Evolutionary conservation across 2,113 vertebrate genomes (phyloP).

Genomic region (Aramus guarauna): DNA sequence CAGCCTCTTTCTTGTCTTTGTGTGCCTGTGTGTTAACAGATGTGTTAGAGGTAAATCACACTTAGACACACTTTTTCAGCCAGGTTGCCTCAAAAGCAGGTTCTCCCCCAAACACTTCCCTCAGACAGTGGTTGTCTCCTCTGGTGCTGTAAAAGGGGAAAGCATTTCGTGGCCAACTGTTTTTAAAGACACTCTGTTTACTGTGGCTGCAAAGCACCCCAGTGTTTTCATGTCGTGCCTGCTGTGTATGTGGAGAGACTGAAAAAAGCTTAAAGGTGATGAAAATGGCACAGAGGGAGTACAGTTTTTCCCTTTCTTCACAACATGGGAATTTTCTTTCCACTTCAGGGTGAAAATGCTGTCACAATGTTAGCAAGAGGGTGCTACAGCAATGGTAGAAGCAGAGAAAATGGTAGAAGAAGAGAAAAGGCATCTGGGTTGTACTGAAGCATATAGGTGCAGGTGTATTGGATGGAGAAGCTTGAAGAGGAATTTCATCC

Average conservation of each 20-base stretch:
- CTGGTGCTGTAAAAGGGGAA: not conserved
- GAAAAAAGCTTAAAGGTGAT: not conserved
- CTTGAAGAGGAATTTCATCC: not conserved
- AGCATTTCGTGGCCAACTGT: not conserved
- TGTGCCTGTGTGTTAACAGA: not conserved
- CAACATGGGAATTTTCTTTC: not conserved
- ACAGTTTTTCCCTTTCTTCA: not conserved
- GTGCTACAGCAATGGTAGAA: not conserved
- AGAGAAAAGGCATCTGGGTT: not conserved
- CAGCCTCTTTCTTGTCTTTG: not conserved
- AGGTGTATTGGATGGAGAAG: not conserved
- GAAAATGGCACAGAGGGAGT: not conserved
- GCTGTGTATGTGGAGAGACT: not conserved
- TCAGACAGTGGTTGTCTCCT: not conserved
- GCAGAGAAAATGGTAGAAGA: no score
- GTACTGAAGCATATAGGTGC: not conserved
- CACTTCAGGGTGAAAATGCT: not conserved
- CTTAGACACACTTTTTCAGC: not conserved
- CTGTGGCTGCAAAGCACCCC: not conserved
- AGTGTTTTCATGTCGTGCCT: not conserved
- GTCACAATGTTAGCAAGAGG: not conserved
- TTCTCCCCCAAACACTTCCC: not conserved
- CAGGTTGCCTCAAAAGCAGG: not conserved
- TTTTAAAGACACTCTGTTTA: not conserved
- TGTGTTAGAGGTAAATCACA: fast-evolving